Conservation (phyloP, 2,113 vertebrate species). For the Trogon surrucura region DNA sequence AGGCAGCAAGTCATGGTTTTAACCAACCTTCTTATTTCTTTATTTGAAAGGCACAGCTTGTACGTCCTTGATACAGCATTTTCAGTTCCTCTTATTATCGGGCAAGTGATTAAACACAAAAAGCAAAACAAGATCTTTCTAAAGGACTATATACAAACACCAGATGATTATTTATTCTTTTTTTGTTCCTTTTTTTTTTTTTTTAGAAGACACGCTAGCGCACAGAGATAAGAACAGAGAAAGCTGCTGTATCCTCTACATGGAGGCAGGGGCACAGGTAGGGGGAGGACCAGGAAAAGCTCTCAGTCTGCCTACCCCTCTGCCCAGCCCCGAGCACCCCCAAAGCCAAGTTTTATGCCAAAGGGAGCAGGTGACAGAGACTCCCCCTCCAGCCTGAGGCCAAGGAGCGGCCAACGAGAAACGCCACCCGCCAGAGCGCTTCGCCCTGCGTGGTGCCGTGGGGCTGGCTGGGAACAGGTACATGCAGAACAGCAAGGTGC, state of each 20-base stretch:
- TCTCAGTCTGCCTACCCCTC: not conserved
- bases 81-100: conserved; percentile 71
- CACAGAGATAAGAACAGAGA: conserved; percentile 71
- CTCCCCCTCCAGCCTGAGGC: not conserved
- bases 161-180: conserved; percentile 58
- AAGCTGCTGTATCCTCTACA: conserved; percentile 77
- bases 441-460: not conserved
- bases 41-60: conserved; percentile 86
- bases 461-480: conserved; percentile 27
- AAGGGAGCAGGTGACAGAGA: not conserved
- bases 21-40: conserved; percentile 80
- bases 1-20: not conserved
- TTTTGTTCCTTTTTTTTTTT: conserved; percentile 29
- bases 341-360: not conserved
- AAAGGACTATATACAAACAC: conserved; percentile 81
- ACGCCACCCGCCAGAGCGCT: not conserved
- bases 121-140: conserved; percentile 74
- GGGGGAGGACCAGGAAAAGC: not conserved
- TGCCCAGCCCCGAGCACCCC: not conserved
- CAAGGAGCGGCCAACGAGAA: not conserved
- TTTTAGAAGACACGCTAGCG: conserved; percentile 70
- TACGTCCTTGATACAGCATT: conserved; percentile 77
- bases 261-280: not conserved
- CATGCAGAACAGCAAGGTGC: conserved; percentile 72
- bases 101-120: conserved; percentile 75